phyloP scores from a whole-genome alignment of 2,797 vertebrate species.

The Sphenopsis melanotis region DNA sequence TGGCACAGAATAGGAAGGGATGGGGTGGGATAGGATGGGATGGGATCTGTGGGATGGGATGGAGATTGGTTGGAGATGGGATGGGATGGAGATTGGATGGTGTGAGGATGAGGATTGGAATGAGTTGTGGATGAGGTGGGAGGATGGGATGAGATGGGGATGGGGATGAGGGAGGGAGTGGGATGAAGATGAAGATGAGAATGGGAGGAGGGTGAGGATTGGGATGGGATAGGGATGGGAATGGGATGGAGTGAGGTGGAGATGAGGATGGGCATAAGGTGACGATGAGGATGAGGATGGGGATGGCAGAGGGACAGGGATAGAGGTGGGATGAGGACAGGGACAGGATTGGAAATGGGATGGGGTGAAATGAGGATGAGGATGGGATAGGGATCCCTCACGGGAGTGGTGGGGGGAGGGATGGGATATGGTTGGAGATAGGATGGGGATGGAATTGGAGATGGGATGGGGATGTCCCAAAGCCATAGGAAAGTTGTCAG shows the following conservation, averaged over 20 bases:
- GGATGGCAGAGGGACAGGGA: not conserved
- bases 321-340: too few species aligned
- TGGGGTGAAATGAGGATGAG: not conserved
- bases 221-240: not conserved
- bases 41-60: not conserved
- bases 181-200: not conserved
- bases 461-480: not conserved
- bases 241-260: not conserved
- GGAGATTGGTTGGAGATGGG: too few species aligned
- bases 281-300: too few species aligned
- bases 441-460: too few species aligned
- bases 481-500: not conserved
- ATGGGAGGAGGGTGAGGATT: too few species aligned
- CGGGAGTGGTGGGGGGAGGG: too few species aligned
- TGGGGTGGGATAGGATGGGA: too few species aligned
- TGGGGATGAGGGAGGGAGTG: too few species aligned
- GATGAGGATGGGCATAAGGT: not conserved
- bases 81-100: too few species aligned
- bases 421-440: too few species aligned
- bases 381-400: not conserved
- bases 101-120: too few species aligned
- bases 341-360: not conserved
- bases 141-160: not conserved
- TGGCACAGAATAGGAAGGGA: not conserved
- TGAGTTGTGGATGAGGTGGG: not conserved